phyloP scores from a whole-genome alignment of 2,113 vertebrate species.

The Malurus melanocephalus region DNA sequence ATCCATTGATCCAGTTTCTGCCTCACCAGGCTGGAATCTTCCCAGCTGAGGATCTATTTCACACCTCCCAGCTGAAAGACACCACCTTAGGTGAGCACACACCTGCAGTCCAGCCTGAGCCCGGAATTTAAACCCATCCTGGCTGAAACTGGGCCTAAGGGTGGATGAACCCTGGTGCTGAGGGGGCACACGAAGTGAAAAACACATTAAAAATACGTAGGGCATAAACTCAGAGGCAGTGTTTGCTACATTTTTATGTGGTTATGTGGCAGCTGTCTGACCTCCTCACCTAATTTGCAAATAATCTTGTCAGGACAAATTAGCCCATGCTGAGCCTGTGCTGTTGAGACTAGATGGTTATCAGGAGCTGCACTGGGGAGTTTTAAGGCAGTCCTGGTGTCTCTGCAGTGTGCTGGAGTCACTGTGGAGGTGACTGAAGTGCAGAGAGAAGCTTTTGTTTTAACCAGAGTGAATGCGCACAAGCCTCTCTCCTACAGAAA shows the following conservation, averaged over 20 bases:
- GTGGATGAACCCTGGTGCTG: not conserved
- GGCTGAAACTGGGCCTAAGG: not conserved
- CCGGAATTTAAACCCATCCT: not conserved
- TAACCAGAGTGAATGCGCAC: not conserved
- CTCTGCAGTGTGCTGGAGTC: not conserved
- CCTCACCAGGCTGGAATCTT: not conserved
- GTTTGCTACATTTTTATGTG: not conserved
- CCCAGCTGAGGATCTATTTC: not conserved
- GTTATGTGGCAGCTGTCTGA: constrained; percentile 34
- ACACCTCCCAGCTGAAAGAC: not conserved
- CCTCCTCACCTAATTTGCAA: constrained; percentile 61
- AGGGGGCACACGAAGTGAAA: not conserved
- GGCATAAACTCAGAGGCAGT: not conserved
- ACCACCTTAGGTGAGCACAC: not conserved
- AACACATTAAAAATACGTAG: not conserved
- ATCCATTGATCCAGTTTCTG: not conserved
- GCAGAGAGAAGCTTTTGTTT: not conserved
- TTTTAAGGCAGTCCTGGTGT: constrained; percentile 35
- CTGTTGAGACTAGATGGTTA: constrained; percentile 40
- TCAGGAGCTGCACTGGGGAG: not conserved
- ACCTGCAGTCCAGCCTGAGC: not conserved
- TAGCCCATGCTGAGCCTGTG: constrained; percentile 11
- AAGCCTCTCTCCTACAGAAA: not conserved
- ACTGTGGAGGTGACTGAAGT: not conserved
- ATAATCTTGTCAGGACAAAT: constrained; percentile 57